phyloP scores from a whole-genome alignment of 2,113 vertebrate genomes.

The Rhinichthys klamathensis region DNA sequence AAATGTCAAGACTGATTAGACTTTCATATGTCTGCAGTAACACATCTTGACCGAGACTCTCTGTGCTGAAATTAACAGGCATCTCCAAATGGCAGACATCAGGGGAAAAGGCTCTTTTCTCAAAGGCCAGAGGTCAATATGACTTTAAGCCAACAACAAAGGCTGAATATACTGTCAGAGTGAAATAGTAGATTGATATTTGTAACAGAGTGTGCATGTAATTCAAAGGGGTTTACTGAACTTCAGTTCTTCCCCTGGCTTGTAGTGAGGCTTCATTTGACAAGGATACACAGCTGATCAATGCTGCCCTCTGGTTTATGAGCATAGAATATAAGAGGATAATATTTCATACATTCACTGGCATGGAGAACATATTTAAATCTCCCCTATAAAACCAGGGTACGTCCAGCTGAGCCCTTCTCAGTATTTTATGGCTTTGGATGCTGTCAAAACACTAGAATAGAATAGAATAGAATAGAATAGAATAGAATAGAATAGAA shows the following conservation, averaged over 20 bases:
- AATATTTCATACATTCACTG: slow-evolving; percentile 21
- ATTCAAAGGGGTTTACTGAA: slow-evolving; percentile 39
- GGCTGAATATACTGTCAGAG: slow-evolving; percentile 12
- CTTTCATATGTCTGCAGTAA: slow-evolving; percentile 42
- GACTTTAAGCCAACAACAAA: slow-evolving; percentile 46
- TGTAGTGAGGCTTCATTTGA: slow-evolving; percentile 30
- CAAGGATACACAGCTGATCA: slow-evolving; percentile 49
- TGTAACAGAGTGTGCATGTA: slow-evolving; percentile 12
- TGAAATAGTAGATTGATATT: background rate
- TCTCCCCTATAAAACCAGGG: background rate
- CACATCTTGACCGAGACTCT: slow-evolving; percentile 3
- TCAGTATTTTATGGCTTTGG: background rate
- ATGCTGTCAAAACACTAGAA: background rate
- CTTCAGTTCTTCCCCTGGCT: background rate
- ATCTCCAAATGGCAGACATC: slow-evolving; percentile 55
- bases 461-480: slow-evolving; percentile 10
- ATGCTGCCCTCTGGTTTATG: slow-evolving; percentile 54
- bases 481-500: slow-evolving; percentile 12
- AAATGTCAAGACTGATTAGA: slow-evolving; percentile 61
- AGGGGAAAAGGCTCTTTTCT: slow-evolving; percentile 40
- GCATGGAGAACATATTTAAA: slow-evolving; percentile 29
- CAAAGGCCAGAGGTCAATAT: slow-evolving; percentile 34
- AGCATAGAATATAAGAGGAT: slow-evolving; percentile 40
- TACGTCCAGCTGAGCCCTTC: slow-evolving; percentile 38
- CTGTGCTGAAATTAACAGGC: slow-evolving; percentile 39